Percentiles rank a stretch among this genome's conserved stretches.
Evolutionary conservation across 2,113 vertebrate species (phyloP).

Genomic region (Pollachius pollachius): DNA sequence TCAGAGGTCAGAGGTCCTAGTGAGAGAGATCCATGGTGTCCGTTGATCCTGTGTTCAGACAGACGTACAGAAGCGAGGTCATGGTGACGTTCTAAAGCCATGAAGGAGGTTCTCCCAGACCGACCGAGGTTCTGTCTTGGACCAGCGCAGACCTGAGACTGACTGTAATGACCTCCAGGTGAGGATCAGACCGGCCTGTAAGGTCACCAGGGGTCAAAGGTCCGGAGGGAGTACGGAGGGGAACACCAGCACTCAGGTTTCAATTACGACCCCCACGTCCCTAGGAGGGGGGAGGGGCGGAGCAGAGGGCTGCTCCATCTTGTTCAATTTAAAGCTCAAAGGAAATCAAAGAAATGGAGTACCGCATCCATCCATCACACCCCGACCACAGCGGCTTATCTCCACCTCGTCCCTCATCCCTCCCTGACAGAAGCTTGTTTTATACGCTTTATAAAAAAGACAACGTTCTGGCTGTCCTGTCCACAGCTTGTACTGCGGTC

Average conservation of each 20-base stretch:
- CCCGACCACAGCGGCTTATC: too few species aligned
- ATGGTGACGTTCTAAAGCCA: too few species aligned
- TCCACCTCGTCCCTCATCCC: too few species aligned
- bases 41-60: too few species aligned
- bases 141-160: slow-evolving; percentile 21
- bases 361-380: neutral
- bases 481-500: neutral
- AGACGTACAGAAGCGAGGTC: too few species aligned
- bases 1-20: too few species aligned
- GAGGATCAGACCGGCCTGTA: slow-evolving; percentile 49
- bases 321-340: slow-evolving; percentile 46
- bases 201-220: slow-evolving; percentile 62
- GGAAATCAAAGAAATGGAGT: slow-evolving; percentile 37
- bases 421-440: too few species aligned
- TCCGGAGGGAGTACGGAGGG: slow-evolving; percentile 46
- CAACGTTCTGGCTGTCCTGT: neutral
- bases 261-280: slow-evolving; percentile 61
- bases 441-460: too few species aligned
- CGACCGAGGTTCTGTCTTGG: too few species aligned
- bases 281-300: slow-evolving; percentile 10
- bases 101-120: neutral
- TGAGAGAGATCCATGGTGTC: too few species aligned
- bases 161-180: slow-evolving; percentile 64
- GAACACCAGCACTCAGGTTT: slow-evolving; percentile 67
- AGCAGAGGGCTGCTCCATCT: slow-evolving; percentile 36